A percentile compares a stretch with the other conserved stretches of the same genome.
phyloP scores from a whole-genome alignment of 2,113 vertebrate species.

The Aptenodytes patagonicus region DNA sequence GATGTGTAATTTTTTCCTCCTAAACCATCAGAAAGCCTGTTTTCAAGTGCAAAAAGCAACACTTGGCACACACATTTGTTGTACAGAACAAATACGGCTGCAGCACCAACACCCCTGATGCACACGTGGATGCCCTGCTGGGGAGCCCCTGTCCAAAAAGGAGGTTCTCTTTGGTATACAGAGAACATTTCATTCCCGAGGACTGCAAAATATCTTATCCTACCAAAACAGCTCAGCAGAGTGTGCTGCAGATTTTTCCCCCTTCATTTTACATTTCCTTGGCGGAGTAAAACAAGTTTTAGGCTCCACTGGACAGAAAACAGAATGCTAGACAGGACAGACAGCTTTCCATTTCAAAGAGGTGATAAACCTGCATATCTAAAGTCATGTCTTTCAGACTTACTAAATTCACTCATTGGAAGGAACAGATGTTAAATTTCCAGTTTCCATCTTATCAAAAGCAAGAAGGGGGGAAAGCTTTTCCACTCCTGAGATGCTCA shows the following conservation, averaged over 20 bases:
- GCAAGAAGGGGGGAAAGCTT: not conserved
- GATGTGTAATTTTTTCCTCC: not conserved
- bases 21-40: not conserved
- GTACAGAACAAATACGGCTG: not conserved
- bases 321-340: not conserved
- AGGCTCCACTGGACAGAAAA: not conserved
- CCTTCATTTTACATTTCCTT: not conserved
- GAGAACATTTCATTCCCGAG: not conserved
- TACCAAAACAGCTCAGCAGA: not conserved
- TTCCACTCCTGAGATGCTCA: not conserved
- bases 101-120: not conserved
- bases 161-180: not conserved
- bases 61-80: not conserved
- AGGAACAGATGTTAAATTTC: constrained; percentile 35
- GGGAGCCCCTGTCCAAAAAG: not conserved
- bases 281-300: not conserved
- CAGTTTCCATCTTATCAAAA: not conserved
- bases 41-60: not conserved
- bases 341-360: not conserved
- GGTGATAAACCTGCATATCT: not conserved
- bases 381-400: not conserved
- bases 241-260: not conserved
- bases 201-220: not conserved
- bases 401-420: not conserved
- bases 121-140: not conserved